Evolutionary conservation across 2,888 invertebrate species (phyloP).

Genomic region (Ethmia dodecea): DNA sequence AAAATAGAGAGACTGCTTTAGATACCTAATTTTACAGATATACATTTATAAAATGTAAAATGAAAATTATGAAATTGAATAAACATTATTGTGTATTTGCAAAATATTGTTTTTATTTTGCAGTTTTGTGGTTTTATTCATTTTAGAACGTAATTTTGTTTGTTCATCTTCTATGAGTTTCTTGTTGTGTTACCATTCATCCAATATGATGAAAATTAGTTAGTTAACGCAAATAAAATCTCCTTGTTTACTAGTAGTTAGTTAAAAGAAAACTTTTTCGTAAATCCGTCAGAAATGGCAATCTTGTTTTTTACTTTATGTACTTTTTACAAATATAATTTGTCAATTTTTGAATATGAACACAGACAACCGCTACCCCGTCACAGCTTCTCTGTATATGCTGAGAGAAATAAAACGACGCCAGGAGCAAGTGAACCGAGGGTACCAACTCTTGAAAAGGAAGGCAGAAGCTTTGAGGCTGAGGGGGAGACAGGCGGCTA

Average conservation of each 20-base stretch:
- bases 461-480: constrained; percentile 60
- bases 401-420: constrained; percentile 61
- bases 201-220: background rate
- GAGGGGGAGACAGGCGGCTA: constrained; percentile 50
- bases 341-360: constrained; percentile 54
- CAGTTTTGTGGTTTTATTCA: background rate
- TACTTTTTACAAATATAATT: too few species aligned
- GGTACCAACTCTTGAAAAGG: constrained; percentile 54
- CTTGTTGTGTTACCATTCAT: background rate
- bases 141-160: background rate
- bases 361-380: constrained; percentile 57
- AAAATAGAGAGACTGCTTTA: constrained; percentile 48
- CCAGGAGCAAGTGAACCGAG: constrained; percentile 55
- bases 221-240: background rate
- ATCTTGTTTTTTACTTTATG: too few species aligned
- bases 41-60: constrained; percentile 65
- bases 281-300: too few species aligned
- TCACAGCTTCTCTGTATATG: constrained; percentile 65
- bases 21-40: constrained; percentile 24
- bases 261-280: background rate
- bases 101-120: constrained; percentile 17
- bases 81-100: background rate
- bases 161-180: too few species aligned
- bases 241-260: background rate
- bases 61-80: background rate